Evolutionary conservation across 2,797 vertebrate species (phyloP).

Genomic region (Karalla daura): DNA sequence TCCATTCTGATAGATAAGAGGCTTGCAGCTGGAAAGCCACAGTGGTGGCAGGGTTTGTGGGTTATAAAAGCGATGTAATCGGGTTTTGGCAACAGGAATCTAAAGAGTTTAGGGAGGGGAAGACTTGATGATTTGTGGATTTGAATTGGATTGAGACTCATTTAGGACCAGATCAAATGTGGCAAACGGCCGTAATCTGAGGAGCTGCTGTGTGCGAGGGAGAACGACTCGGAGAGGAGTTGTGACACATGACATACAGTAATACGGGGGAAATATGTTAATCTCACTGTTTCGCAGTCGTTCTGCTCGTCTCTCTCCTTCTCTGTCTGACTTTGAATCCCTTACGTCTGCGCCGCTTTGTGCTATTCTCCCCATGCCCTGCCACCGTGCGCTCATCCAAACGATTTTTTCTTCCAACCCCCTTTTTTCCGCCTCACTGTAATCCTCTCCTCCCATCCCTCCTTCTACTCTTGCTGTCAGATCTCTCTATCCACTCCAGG

Average conservation of each 20-base stretch:
- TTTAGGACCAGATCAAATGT: conserved; percentile 63
- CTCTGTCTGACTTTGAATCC: conserved; percentile 10
- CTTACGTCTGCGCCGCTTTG: conserved; percentile 26
- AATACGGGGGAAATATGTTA: conserved; percentile 19
- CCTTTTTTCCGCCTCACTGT: conserved; percentile 34
- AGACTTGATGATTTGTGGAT: conserved; percentile 75
- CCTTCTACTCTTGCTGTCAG: conserved; percentile 65
- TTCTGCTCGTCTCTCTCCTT: not conserved
- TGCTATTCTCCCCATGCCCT: conserved; percentile 40
- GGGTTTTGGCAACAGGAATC: conserved; percentile 71
- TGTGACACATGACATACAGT: conserved; percentile 30
- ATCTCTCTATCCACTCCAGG: conserved; percentile 74
- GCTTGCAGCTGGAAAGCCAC: conserved; percentile 74
- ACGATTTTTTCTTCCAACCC: conserved; percentile 10
- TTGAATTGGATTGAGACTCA: conserved; percentile 66
- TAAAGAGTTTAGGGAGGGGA: conserved; percentile 70
- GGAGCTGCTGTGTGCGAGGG: conserved; percentile 9
- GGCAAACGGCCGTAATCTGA: conserved; percentile 64
- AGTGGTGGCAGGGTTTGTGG: conserved; percentile 66
- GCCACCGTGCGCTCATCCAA: conserved; percentile 44
- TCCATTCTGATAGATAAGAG: conserved; percentile 73
- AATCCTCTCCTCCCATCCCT: conserved; percentile 59
- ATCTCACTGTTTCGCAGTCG: conserved; percentile 14
- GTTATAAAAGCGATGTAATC: conserved; percentile 78
- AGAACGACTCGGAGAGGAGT: conserved; percentile 14